Evolutionary conservation across 1,140 invertebrate genomes (phyloP), one percentile per base, ranked within the genome.

Genomic region (Leptonema lineaticorne): DNA sequence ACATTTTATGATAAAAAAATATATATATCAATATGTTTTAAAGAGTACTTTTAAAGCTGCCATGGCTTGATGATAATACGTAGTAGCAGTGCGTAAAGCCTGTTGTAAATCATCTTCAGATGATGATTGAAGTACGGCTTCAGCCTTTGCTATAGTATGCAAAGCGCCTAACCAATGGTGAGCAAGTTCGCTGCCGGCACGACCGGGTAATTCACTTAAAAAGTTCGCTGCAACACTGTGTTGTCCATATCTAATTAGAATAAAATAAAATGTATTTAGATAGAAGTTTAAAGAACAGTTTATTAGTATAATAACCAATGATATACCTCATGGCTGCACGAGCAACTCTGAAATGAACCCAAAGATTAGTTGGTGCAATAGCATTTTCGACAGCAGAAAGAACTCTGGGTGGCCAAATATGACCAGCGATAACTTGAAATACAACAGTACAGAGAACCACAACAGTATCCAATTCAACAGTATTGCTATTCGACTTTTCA

Each of bases 101-200:
- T 84, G 82, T 48, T 88, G 83, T 7, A 89, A 74, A 11, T 77
- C 75, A 33, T 77, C 70, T 24, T 74, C 70, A 67, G 73, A 79
- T 24, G 75, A 72, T 29, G 63, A 57, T 60, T 72, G 70, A 68
- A 75, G 46, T 50, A 72, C 67, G 60, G 78, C 75, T 76, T 91
- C 89, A 0, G 89, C 89, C 67, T 84, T 82, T 3, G 88, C 89
- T 63, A 92, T 85, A 46, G 90, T 83, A 69, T 89, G 83, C 16
- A 97, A 79, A 4, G 91, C 91, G 0, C 88, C 86, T 37, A 98
- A 78, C 92, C 95, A 97, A 75, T 95, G 95, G 75, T 96, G 90
- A 45, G 93, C 87, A 75, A 95, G 90, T 75, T 98, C 96, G 14
- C 92, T 92, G 14, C 92, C 91, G 1, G 95, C 93, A 73, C 90